Conservation (phyloP, 2,113 vertebrate genomes). For the Antigone vipio region DNA sequence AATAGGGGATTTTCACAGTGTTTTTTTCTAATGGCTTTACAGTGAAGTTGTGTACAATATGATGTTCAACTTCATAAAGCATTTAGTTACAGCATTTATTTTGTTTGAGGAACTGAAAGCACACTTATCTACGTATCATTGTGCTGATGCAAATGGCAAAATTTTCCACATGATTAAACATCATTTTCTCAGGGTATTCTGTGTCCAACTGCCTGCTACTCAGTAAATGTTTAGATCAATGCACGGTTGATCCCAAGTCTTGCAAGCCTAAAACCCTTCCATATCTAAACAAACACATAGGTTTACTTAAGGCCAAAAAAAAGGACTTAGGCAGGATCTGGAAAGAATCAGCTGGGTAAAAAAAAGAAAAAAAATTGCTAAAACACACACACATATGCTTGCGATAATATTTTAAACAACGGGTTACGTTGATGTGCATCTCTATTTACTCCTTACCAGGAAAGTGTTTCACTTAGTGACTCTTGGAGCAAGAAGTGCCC, state of each 20-base stretch:
- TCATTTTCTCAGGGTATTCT: slow-evolving; percentile 74
- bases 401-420: background rate
- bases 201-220: slow-evolving; percentile 53
- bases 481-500: slow-evolving; percentile 14
- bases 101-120: slow-evolving; percentile 80
- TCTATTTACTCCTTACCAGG: background rate
- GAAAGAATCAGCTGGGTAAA: slow-evolving; percentile 10
- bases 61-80: slow-evolving; percentile 73
- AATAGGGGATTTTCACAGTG: slow-evolving; percentile 64
- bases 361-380: background rate
- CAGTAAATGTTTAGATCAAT: slow-evolving; percentile 46
- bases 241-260: slow-evolving; percentile 1
- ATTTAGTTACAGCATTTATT: slow-evolving; percentile 66
- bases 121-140: slow-evolving; percentile 73
- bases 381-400: background rate
- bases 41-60: slow-evolving; percentile 54
- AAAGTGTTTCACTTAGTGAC: background rate
- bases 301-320: background rate
- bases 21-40: slow-evolving; percentile 62
- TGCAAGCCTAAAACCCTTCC: slow-evolving; percentile 19
- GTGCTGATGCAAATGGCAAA: slow-evolving; percentile 78
- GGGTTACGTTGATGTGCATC: accelerated
- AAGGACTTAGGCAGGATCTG: background rate
- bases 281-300: slow-evolving; percentile 37
- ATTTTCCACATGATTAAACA: slow-evolving; percentile 76